Conservation (phyloP, 1,140 invertebrate genomes). For the Sminthurinus signatus region DNA sequence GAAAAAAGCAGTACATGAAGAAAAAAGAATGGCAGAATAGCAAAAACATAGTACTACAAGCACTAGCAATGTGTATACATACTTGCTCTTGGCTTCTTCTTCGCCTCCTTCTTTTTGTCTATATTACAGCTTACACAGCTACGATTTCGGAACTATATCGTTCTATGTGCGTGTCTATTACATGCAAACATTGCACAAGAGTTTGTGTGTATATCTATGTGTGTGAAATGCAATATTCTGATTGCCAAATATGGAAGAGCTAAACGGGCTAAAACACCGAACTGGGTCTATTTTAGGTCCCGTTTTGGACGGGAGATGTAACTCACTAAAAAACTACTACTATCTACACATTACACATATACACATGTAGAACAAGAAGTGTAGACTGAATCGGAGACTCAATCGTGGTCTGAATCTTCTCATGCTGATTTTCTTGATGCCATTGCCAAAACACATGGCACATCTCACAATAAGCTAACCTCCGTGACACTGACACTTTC, state of each 20-base stretch:
- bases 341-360: background rate
- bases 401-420: constrained; percentile 1
- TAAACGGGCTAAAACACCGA: constrained; percentile 28
- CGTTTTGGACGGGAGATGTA: constrained; percentile 23
- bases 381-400: background rate
- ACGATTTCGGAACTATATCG: too few species aligned
- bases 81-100: too few species aligned
- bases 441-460: constrained; percentile 14
- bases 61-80: too few species aligned
- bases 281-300: constrained; percentile 32
- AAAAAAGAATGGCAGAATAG: too few species aligned
- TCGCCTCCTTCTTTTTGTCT: too few species aligned
- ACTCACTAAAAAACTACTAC: background rate
- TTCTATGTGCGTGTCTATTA: too few species aligned
- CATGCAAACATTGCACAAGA: too few species aligned
- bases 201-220: background rate
- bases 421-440: background rate
- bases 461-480: constrained; percentile 1
- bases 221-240: constrained; percentile 37
- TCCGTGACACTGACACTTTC: constrained; percentile 5
- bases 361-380: background rate
- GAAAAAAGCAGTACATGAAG: too few species aligned
- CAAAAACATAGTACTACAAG: too few species aligned
- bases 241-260: constrained; percentile 32
- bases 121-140: too few species aligned